Evolutionary conservation across 2,113 vertebrate species (phyloP), one percentile per base, ranked within the genome.

Genomic region (Limnothrissa miodon): DNA sequence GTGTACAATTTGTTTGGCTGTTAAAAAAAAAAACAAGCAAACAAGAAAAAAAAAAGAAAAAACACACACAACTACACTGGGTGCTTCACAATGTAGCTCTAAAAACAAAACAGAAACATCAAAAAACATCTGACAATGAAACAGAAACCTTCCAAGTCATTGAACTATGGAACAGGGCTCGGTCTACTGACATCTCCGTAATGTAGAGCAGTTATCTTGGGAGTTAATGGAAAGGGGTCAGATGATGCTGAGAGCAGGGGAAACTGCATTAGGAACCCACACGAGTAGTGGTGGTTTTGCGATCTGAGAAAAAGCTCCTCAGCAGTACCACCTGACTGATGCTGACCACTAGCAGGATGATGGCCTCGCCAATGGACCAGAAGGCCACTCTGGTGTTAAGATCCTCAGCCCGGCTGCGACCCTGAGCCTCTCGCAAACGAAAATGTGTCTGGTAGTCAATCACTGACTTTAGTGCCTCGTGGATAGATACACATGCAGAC

Each of bases 371-470:
- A 39, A 99, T 93, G 17, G 98, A 99, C 98, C 98, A 99, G 85
- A 99, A 99, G 7, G 98, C 97, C 80, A 99, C 98, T 56, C 98
- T 95, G 0, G 97, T 98, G 87, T 99, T 99, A 48, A 99, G 94
- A 92, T 99, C 98, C 87, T 99, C 98, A 0, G 98, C 98, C 83
- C 98, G 95, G 91, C 98, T 99, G 87, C 98, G 98, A 66, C 98
- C 98, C 90, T 99, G 98, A 0, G 97, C 97, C 88, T 99, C 98
- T 39, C 97, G 93, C 89, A 99, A 87, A 23, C 98, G 97, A 90
- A 99, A 99, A 88, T 99, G 98, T 56, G 98, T 99, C 93, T 99
- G 98, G 83, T 98, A 97, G 91, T 99, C 98, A 0, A 99, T 98
- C 88, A 99, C 96, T 0, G 97, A 98, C 89, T 99, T 99, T 86